Conservation (phyloP, 2,113 vertebrate species). For the Dasyurus viverrinus region DNA sequence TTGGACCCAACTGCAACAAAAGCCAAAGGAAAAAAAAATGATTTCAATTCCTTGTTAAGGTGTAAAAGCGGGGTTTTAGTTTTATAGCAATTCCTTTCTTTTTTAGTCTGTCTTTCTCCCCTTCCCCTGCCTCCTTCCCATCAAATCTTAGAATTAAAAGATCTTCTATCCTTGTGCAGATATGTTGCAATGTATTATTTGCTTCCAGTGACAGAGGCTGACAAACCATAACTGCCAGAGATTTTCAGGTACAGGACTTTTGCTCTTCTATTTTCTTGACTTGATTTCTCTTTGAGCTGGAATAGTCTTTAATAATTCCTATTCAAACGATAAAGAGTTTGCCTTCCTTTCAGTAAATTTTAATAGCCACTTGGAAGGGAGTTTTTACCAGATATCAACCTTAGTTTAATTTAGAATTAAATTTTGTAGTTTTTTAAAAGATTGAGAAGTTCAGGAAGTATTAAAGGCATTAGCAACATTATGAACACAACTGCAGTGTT, state of each 20-base stretch:
- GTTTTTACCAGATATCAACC: slow-evolving; percentile 49
- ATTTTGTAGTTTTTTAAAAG: background rate
- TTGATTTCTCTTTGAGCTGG: slow-evolving; percentile 26
- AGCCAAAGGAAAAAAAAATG: slow-evolving; percentile 5
- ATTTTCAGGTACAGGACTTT: slow-evolving; percentile 60
- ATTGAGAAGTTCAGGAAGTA: background rate
- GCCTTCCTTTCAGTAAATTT: slow-evolving; percentile 45
- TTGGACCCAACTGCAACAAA: background rate
- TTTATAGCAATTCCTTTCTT: slow-evolving; percentile 29
- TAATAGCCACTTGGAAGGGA: background rate
- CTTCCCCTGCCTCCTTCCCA: background rate
- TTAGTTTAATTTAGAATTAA: slow-evolving; percentile 38
- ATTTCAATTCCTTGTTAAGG: slow-evolving; percentile 28
- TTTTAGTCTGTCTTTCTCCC: background rate
- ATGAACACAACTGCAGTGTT: no score
- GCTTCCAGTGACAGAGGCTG: slow-evolving; percentile 19
- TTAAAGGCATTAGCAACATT: background rate
- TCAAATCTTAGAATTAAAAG: slow-evolving; percentile 4
- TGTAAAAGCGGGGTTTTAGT: slow-evolving; percentile 3
- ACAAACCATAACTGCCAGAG: slow-evolving; percentile 38
- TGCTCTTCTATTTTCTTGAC: slow-evolving; percentile 18
- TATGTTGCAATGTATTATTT: slow-evolving; percentile 59
- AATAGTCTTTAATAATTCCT: background rate
- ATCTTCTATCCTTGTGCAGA: slow-evolving; percentile 29
- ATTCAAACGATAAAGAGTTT: background rate